Evolutionary conservation across 1,140 invertebrate species (phyloP), one percentile per base, ranked within the genome.

Genomic region (Leptestheria dahalacensis): DNA sequence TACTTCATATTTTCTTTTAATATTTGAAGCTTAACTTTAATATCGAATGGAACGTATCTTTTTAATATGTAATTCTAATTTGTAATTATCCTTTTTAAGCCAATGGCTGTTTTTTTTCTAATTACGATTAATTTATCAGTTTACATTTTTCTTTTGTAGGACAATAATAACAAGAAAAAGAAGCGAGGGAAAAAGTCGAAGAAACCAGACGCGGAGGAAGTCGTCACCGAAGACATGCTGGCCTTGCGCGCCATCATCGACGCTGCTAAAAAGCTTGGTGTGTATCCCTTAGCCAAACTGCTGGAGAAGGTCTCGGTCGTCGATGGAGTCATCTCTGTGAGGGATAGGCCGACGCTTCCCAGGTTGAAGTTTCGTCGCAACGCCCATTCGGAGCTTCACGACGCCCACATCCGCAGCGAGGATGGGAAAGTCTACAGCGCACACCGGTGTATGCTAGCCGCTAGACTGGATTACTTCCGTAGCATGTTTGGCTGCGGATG

Each of bases 391-490:
- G 77, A 80, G 11, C 71, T 85, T 6, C 77, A 74, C 64, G 83
- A 88, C 70, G 76, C 82, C 1, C 68, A 66, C 26, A 74, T 85
- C 0, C 68, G 72, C 52, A 77, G 76, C 59, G 76, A 76, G 49
- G 80, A 85, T 66, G 77, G 75, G 10, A 68, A 69, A 1, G 64
- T 71, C n/a, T 71, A 85, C 49, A 68, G 73, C 2, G 84, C 82
- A 46, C 85, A 89, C 68, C 83, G 82, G 62, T 88, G 84, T 70
- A 72, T 89, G 47, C 71, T 88, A 21, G 77, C 79, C 0, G 81
- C 83, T 1, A 68, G 84, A 57, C 70, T 83, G 3, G 83, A 88
- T 51, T 88, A 87, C 70, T 89, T 88, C 70, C 73, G 78, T 52
- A 81, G 79, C 62, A 84, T 88, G 82, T 78, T 86, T 63, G 75